Base-by-base conservation (phyloP, 2,113 vertebrate genomes). In the Bubo bubo region DNA sequence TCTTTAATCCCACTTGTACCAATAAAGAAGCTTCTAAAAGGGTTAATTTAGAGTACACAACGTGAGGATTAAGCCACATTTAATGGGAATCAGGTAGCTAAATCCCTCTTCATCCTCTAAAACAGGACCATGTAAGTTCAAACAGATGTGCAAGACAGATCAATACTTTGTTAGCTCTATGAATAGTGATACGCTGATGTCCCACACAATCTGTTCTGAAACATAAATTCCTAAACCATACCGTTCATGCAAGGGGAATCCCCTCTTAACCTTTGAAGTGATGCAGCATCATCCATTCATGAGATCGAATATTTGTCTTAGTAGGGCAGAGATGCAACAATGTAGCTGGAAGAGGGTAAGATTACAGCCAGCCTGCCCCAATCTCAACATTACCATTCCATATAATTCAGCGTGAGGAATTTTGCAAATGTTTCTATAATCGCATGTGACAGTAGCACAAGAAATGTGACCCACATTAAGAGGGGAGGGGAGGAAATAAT, bases 81-180 rank as follows among this genome's bases (percentile, higher is more conserved):
- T 94, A 91, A 95, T 30, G 66, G 75, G 71, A 95, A 82, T 95
- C 70, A 80, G 70, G 93, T 94, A 97, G 56, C 66, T 86, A 93
- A 97, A 93, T 82, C 73, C 66, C 23, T 22, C 37, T 75, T 87
- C 93, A 91, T 94, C 86, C 71, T 47, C 84, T 79, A 52, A 62
- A 95, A 58, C n/a, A 41, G 89, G n/a, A 64, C 89, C 80, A 58
- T 91, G 77, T 85, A 96, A 95, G 2, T 85, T 76, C 67, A 68
- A 97, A 86, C 96, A 96, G 97, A 95, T 96, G 91, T 94, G 84
- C 66, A 34, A 35, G 50, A 32, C 37, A 74, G 81, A 95, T 91
- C 58, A 73, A 70, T 86, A 67, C 45, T 71, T 35, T 26, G n/a
- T 45, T 45, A 79, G 62, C 62, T 62, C 80, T 56, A 24, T 5